Conservation (phyloP, 2,888 invertebrate species). For the Agriotes lineatus region DNA sequence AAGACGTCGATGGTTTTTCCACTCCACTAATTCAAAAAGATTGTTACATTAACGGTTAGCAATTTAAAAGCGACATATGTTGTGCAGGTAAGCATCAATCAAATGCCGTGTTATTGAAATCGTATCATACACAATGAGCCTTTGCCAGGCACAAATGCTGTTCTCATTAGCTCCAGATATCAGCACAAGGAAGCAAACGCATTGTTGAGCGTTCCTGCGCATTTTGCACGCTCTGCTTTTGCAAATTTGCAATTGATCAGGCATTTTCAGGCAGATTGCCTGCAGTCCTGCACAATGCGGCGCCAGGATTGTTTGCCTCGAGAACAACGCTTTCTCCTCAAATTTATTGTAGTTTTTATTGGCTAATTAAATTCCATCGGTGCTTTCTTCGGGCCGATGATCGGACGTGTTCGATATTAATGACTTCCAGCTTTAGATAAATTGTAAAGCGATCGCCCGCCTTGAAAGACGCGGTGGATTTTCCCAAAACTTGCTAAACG, state of each 20-base stretch:
- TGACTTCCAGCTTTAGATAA: conserved; percentile 11
- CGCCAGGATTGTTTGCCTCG: background rate
- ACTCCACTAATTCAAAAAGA: no score
- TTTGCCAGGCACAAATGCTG: background rate
- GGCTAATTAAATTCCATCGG: conserved; percentile 13
- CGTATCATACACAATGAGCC: background rate
- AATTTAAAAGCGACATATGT: background rate
- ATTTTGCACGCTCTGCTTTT: background rate
- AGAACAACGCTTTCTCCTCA: conserved; percentile 13
- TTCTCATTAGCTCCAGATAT: background rate
- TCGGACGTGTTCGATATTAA: conserved; percentile 8
- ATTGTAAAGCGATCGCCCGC: conserved; percentile 1
- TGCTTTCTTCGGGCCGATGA: conserved; percentile 11
- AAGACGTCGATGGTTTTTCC: no score
- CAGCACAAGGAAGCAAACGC: background rate
- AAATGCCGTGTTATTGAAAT: background rate
- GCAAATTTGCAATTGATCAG: background rate
- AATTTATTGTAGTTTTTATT: conserved; percentile 17
- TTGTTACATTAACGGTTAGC: no score
- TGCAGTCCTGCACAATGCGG: background rate
- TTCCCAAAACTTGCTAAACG: background rate
- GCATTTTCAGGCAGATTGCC: background rate
- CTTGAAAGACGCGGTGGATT: no score
- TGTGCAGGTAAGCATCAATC: background rate
- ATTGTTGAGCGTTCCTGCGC: background rate